Conservation (phyloP, 2,113 vertebrate species). For the Anolis carolinensis region DNA sequence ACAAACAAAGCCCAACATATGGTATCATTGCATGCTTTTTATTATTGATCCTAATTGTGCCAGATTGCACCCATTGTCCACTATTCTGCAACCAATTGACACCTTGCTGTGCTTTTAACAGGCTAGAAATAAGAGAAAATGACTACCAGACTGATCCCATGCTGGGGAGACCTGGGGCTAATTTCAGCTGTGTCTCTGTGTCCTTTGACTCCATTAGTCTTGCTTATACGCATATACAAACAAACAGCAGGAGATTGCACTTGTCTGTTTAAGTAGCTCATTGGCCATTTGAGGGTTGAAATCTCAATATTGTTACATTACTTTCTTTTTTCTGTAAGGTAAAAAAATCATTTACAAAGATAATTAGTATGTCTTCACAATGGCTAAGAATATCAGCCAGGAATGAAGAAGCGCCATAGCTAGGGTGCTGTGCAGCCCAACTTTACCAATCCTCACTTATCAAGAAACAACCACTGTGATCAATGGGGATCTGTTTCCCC, state of each 20-base stretch:
- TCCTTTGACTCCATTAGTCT: constrained; percentile 16
- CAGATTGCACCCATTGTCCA: constrained; percentile 16
- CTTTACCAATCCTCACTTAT: too few relatives aligned
- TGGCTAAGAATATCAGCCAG: neutral
- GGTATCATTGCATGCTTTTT: constrained; percentile 3
- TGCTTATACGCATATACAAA: constrained; percentile 12
- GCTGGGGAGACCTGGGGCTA: constrained; percentile 18
- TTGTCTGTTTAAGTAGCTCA: constrained; percentile 6
- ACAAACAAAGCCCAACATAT: constrained; percentile 7
- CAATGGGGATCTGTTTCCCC: too few relatives aligned
- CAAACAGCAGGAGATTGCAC: neutral
- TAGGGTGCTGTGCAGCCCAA: too few relatives aligned
- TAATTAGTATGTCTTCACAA: neutral
- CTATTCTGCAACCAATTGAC: constrained; percentile 3
- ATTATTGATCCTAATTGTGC: constrained; percentile 10
- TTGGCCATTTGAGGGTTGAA: accelerated
- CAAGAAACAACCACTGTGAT: too few relatives aligned
- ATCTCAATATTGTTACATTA: neutral
- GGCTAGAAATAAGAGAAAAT: constrained; percentile 6
- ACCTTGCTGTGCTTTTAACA: constrained; percentile 13
- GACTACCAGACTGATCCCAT: neutral
- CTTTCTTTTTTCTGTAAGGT: neutral
- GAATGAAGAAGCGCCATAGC: too few relatives aligned
- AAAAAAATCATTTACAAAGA: neutral
- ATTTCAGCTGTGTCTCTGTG: constrained; percentile 17